These are phyloP conservation scores for Melipona beecheii DNA, from an alignment of 2,888 invertebrate genomes.

Conservation along the genomic window DNA sequence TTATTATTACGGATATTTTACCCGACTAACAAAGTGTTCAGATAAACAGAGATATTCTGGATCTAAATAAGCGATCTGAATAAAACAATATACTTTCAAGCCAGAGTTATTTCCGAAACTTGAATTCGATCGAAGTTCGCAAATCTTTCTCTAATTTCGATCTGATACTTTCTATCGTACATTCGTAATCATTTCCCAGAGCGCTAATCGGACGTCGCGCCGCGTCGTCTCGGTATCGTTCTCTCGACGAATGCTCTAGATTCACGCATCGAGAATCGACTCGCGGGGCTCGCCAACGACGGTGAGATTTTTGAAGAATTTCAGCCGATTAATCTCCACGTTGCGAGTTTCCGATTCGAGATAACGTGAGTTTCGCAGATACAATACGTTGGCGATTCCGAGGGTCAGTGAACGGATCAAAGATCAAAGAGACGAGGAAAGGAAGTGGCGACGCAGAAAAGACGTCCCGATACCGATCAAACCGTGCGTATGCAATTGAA, in stretches of 20 bases:
- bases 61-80: no score
- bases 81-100: no score
- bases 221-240: not conserved
- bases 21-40: no score
- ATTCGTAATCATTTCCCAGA: not conserved
- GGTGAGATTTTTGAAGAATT: constrained; percentile 1
- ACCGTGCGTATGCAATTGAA: constrained; percentile 50
- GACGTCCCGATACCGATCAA: constrained; percentile 47
- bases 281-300: not conserved
- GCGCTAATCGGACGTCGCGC: not conserved
- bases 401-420: constrained; percentile 20
- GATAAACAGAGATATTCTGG: no score
- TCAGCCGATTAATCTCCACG: not conserved
- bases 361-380: not conserved
- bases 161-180: no score
- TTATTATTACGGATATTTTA: no score
- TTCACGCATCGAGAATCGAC: not conserved
- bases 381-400: not conserved
- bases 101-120: no score
- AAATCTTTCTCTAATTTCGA: no score
- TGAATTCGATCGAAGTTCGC: no score
- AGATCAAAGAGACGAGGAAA: constrained; percentile 8
- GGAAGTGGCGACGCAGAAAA: not conserved
- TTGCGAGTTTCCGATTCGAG: not conserved
- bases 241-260: not conserved